Conservation (phyloP, 2,888 invertebrate genomes). For the Lamellibrachia satsuma region DNA sequence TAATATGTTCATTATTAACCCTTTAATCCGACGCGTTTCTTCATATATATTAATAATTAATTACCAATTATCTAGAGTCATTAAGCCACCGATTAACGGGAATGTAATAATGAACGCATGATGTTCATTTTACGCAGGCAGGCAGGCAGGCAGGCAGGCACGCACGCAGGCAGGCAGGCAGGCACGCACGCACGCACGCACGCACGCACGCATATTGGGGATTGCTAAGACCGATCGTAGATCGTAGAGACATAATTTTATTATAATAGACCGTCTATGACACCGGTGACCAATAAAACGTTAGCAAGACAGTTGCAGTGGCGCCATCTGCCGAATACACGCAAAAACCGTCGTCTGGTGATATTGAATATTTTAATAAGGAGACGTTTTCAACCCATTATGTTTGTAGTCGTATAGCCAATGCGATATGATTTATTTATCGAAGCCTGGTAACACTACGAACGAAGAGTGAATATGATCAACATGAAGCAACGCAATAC, state of each 20-base stretch:
- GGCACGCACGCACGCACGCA: not conserved
- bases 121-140: not conserved
- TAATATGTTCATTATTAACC: no score
- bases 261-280: not conserved
- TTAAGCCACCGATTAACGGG: no score
- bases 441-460: not conserved
- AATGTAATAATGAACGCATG: not conserved
- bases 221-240: not conserved
- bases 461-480: not conserved
- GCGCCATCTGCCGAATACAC: not conserved
- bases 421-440: not conserved
- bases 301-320: not conserved
- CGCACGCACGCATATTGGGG: not conserved
- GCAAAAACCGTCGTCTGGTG: not conserved
- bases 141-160: not conserved
- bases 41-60: no score
- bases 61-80: no score
- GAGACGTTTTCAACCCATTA: not conserved
- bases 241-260: not conserved
- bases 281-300: not conserved
- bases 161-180: not conserved
- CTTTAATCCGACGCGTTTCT: no score
- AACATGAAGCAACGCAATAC: not conserved
- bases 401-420: not conserved
- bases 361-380: not conserved